Percentiles rank a stretch among this genome's conserved stretches.
These are phyloP conservation scores for Hypotaenidia okinawae DNA, from an alignment of 2,797 vertebrate genomes.

Conservation along the genomic window DNA sequence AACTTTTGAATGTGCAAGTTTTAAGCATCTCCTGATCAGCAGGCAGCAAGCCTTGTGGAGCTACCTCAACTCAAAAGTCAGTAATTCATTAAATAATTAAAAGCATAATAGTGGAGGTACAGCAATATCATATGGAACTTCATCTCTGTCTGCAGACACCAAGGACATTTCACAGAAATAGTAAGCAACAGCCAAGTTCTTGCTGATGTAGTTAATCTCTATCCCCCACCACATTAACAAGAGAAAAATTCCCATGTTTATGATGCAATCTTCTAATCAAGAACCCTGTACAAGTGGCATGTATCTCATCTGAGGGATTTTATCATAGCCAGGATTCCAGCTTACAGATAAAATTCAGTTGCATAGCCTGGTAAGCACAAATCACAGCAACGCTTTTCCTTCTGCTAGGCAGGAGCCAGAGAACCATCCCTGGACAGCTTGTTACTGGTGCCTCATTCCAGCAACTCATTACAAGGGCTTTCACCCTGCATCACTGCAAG, in stretches of 20 bases:
- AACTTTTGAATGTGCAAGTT: not conserved
- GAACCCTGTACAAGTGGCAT: not conserved
- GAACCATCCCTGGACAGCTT: not conserved
- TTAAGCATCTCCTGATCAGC: not conserved
- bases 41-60: not conserved
- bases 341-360: not conserved
- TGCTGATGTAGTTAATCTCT: constrained; percentile 7
- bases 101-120: not conserved
- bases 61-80: not conserved
- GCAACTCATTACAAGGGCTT: not conserved
- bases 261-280: constrained; percentile 14
- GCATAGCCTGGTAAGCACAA: not conserved
- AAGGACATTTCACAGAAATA: not conserved
- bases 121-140: not conserved
- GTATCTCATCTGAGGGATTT: not conserved
- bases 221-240: not conserved
- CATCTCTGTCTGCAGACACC: not conserved
- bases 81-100: not conserved
- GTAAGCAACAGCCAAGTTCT: not conserved
- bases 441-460: not conserved
- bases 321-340: not conserved
- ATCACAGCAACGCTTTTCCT: not conserved
- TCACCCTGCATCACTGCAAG: not conserved
- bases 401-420: not conserved
- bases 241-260: not conserved